Percentiles rank a stretch among this genome's conserved stretches.
Evolutionary conservation across 2,797 vertebrate genomes (phyloP).

Genomic region (Paguma larvata): DNA sequence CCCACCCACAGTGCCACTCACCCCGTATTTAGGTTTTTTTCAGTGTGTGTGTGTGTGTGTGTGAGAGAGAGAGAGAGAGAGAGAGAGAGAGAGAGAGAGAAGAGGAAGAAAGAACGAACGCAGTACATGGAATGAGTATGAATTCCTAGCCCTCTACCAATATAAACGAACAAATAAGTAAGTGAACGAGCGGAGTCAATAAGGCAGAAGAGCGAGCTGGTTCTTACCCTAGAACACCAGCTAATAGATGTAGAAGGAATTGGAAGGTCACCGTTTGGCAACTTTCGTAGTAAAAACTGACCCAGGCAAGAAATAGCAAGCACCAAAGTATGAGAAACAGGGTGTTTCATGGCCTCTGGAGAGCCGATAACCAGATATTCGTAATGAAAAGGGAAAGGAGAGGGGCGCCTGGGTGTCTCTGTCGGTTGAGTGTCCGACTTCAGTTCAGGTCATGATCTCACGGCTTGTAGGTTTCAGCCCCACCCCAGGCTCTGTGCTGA

Average conservation of each 20-base stretch:
- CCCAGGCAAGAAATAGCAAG: not conserved
- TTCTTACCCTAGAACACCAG: not conserved
- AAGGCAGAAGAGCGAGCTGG: not conserved
- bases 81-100: not conserved
- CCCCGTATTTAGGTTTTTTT: not conserved
- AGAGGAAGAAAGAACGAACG: not conserved
- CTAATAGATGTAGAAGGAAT: not conserved
- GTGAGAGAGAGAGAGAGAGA: not conserved
- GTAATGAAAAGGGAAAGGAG: not conserved
- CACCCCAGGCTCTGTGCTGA: too few species aligned
- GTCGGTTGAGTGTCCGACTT: too few species aligned
- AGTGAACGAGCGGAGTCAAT: not conserved
- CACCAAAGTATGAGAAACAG: not conserved
- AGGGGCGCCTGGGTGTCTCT: too few species aligned
- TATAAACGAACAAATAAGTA: not conserved
- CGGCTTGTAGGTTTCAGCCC: too few species aligned
- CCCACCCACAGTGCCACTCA: not conserved
- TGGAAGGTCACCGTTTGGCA: not conserved
- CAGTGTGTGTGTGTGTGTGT: too few species aligned
- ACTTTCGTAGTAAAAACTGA: not conserved
- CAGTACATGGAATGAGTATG: rapidly evolving
- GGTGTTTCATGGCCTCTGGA: not conserved
- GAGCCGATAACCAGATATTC: not conserved
- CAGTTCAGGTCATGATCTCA: too few species aligned
- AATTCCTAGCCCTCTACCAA: not conserved